These are phyloP conservation scores for Sebastes melanostomus DNA, from an alignment of 2,797 vertebrate species.

Conservation along the genomic window DNA sequence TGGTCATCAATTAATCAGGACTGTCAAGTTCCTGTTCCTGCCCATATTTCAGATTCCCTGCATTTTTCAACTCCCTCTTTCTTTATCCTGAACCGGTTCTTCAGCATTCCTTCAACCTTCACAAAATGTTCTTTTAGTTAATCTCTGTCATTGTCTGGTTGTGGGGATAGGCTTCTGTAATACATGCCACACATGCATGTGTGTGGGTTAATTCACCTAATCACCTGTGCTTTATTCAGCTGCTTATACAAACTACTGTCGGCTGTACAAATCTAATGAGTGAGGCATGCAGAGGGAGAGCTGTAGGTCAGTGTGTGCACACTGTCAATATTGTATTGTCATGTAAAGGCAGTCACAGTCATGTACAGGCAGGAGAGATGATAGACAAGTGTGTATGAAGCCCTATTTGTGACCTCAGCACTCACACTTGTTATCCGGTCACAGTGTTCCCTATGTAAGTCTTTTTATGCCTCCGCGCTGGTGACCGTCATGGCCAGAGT, in stretches of 20 bases:
- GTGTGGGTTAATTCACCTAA: neutral
- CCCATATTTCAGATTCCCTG: neutral
- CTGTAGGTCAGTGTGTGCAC: neutral
- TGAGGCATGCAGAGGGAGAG: neutral
- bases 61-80: neutral
- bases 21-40: neutral
- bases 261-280: neutral
- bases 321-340: neutral
- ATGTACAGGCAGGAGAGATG: neutral
- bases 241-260: neutral
- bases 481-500: no score
- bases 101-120: constrained; percentile 6
- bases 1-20: neutral
- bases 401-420: neutral
- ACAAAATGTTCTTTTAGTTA: constrained; percentile 16
- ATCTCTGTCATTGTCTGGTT: neutral
- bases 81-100: constrained; percentile 15
- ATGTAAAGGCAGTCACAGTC: neutral
- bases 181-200: neutral
- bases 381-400: neutral
- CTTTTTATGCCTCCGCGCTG: no score
- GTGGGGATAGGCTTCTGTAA: neutral
- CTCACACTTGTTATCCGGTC: no score
- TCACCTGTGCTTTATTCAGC: neutral
- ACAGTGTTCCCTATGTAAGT: no score